Percentiles rank a stretch among this genome's conserved stretches.
Evolutionary conservation across 1,140 invertebrate genomes (phyloP).

Genomic region (Muscidifurax raptorellus): DNA sequence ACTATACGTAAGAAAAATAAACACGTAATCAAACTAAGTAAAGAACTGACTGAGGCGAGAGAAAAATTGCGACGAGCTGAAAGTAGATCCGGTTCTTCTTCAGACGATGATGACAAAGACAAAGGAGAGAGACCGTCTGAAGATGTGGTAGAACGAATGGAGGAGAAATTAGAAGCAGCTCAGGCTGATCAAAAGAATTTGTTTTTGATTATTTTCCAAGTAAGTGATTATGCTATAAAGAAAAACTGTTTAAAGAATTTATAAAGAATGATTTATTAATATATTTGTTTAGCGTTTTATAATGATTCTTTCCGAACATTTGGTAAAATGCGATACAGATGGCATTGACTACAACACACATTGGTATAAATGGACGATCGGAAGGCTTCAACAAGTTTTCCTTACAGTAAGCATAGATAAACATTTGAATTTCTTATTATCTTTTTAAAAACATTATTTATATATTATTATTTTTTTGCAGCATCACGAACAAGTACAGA

Average conservation of each 20-base stretch:
- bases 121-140: conserved; percentile 89
- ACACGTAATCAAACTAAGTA: conserved; percentile 90
- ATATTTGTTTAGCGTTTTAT: conserved; percentile 87
- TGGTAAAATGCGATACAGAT: conserved; percentile 94
- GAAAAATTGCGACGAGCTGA: conserved; percentile 87
- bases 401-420: conserved; percentile 83
- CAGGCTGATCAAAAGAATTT: conserved; percentile 98
- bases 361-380: conserved; percentile 98
- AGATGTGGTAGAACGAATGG: conserved; percentile 94
- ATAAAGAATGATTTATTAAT: conserved; percentile 52
- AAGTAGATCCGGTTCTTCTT: conserved; percentile 86
- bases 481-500: conserved; percentile 99
- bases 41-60: conserved; percentile 89
- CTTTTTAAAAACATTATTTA: conserved; percentile 48
- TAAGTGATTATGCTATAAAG: conserved; percentile 60
- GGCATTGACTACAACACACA: conserved; percentile 94
- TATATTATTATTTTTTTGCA: conserved; percentile 71
- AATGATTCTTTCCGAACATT: conserved; percentile 97
- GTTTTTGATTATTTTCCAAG: conserved; percentile 97
- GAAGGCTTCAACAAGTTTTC: conserved; percentile 96
- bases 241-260: conserved; percentile 41
- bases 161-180: conserved; percentile 94
- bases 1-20: conserved; percentile 98
- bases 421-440: conserved; percentile 58
- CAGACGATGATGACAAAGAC: conserved; percentile 84